Percentiles rank a stretch among this genome's conserved stretches.
These are phyloP conservation scores for Drosophila pseudotalamancana DNA, from an alignment of 2,888 invertebrate genomes.

Conservation along the genomic window DNA sequence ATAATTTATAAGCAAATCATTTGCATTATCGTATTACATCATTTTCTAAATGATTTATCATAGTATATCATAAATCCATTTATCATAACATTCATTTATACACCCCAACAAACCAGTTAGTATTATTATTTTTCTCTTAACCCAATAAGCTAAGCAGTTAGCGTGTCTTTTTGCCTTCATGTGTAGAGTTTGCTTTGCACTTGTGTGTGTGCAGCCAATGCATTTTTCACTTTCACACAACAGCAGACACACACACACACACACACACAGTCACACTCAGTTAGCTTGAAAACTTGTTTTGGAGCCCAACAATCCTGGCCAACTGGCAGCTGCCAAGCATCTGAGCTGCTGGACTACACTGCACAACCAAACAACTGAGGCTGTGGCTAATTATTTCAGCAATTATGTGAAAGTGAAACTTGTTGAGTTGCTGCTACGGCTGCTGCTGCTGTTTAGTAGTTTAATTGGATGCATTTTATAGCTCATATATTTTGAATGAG, in stretches of 20 bases:
- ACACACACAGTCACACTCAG: constrained; percentile 4
- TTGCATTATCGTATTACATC: not conserved
- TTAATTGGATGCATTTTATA: constrained; percentile 42
- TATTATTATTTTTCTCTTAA: constrained; percentile 14
- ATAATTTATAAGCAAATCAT: constrained; percentile 6
- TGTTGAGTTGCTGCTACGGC: constrained; percentile 22
- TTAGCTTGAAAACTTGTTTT: constrained; percentile 48
- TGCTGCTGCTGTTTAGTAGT: constrained; percentile 30
- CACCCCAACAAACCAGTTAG: constrained; percentile 17
- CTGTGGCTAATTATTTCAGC: constrained; percentile 63
- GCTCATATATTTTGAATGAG: constrained; percentile 28
- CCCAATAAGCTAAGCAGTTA: constrained; percentile 38
- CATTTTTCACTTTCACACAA: constrained; percentile 63
- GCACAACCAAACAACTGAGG: constrained; percentile 26
- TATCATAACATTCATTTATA: constrained; percentile 7
- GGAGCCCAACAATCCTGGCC: constrained; percentile 41
- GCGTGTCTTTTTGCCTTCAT: constrained; percentile 34
- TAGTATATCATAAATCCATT: not conserved
- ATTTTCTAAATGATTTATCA: not conserved
- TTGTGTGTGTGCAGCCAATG: constrained; percentile 34
- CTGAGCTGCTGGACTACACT: constrained; percentile 31
- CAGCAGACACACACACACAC: constrained; percentile 21
- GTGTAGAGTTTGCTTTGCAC: constrained; percentile 25
- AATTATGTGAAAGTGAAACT: constrained; percentile 80
- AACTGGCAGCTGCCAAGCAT: constrained; percentile 40